Evolutionary conservation across 1,140 invertebrate genomes (phyloP).

Genomic region (Saccostrea cuccullata): DNA sequence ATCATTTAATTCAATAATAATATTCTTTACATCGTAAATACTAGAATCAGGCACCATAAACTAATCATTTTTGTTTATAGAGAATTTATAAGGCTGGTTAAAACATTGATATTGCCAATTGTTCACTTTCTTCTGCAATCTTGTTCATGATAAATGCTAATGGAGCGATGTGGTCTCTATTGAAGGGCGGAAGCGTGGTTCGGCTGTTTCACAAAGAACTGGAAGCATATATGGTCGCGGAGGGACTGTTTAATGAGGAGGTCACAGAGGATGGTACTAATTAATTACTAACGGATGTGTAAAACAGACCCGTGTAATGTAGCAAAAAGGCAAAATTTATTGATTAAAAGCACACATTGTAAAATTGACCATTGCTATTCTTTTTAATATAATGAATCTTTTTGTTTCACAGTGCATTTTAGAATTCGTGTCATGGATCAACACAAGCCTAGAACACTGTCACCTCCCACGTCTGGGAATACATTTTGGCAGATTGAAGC

Average conservation of each 20-base stretch:
- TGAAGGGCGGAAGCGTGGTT: slow-evolving; percentile 74
- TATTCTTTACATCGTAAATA: not conserved
- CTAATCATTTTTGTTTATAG: not conserved
- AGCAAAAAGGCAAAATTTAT: not conserved
- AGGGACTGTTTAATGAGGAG: slow-evolving; percentile 77
- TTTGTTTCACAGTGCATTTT: slow-evolving; percentile 75
- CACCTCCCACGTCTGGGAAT: slow-evolving; percentile 77
- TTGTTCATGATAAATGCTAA: slow-evolving; percentile 16
- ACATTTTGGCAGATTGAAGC: slow-evolving; percentile 78
- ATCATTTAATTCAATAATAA: slow-evolving; percentile 6
- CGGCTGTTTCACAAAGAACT: slow-evolving; percentile 78
- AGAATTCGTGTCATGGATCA: slow-evolving; percentile 78
- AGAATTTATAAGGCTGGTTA: not conserved
- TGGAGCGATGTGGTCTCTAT: slow-evolving; percentile 7
- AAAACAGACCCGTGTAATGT: not conserved
- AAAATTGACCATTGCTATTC: not conserved
- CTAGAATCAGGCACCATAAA: not conserved
- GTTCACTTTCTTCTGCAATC: not conserved
- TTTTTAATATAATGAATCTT: not conserved
- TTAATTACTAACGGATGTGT: slow-evolving; percentile 20
- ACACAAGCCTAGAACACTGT: slow-evolving; percentile 76
- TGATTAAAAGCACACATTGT: not conserved
- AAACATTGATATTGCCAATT: not conserved
- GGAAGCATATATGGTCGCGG: slow-evolving; percentile 77
- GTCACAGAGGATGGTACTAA: slow-evolving; percentile 77